phyloP scores from a whole-genome alignment of 1,140 invertebrate species.

The Adoxophyes honmai region DNA sequence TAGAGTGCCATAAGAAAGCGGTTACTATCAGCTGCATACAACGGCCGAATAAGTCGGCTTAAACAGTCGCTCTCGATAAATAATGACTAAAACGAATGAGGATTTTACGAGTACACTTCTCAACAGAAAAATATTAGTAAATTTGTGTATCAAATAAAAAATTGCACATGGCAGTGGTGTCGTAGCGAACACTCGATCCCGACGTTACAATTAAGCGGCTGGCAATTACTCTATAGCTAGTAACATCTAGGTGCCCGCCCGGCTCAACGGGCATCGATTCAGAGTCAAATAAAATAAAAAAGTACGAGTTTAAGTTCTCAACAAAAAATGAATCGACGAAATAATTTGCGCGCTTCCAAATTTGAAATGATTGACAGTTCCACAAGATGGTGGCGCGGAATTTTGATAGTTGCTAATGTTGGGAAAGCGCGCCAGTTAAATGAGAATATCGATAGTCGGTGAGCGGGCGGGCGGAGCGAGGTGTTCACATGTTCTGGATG shows the following conservation, averaged over 20 bases:
- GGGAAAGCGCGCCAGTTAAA: slow-evolving; percentile 17
- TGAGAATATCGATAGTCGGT: slow-evolving; percentile 29
- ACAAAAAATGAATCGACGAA: background rate
- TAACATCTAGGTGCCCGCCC: slow-evolving; percentile 62
- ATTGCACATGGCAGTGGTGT: slow-evolving; percentile 73
- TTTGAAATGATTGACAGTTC: background rate
- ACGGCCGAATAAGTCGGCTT: slow-evolving; percentile 24
- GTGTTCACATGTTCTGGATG: slow-evolving; percentile 98
- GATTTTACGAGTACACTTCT: slow-evolving; percentile 44
- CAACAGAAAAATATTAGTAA: slow-evolving; percentile 53
- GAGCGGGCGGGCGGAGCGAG: slow-evolving; percentile 36
- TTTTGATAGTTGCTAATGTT: slow-evolving; percentile 13
- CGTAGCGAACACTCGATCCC: slow-evolving; percentile 65
- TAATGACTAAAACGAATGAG: slow-evolving; percentile 56
- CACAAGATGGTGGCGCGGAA: background rate
- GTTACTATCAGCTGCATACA: slow-evolving; percentile 36
- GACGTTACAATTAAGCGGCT: slow-evolving; percentile 65
- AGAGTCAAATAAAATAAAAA: slow-evolving; percentile 17
- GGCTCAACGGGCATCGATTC: slow-evolving; percentile 28
- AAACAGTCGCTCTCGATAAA: slow-evolving; percentile 47
- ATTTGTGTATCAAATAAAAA: slow-evolving; percentile 60
- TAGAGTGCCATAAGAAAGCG: slow-evolving; percentile 34
- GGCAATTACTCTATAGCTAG: slow-evolving; percentile 69
- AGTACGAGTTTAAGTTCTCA: slow-evolving; percentile 7
- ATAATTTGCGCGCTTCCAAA: background rate